Base-by-base conservation (phyloP, 2,113 vertebrate genomes). In the Lota lota region DNA sequence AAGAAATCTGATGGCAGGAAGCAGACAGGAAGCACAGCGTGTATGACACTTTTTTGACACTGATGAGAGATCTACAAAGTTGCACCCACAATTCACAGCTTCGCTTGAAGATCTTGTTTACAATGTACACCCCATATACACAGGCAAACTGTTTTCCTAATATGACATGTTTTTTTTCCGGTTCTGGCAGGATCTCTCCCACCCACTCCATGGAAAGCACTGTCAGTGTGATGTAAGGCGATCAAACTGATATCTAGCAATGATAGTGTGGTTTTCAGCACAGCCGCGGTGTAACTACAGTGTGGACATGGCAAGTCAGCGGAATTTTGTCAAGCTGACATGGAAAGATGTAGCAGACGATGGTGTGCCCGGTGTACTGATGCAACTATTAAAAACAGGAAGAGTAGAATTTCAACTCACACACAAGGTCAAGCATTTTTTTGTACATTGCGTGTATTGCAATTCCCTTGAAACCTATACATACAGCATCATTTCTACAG, bases 71-170 rank as follows among this genome's bases (percentile, higher is more conserved):
- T 64, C 64, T n/a, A 64, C 73, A 68, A 60, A 20, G 56, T 70
- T 40, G 79, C 68, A 73, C 70, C 80, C 64, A n/a, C 64, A 68
- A 77, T 79, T 75, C 76, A 75, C 64, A 5, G 72, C 69, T 75
- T 81, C 81, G 82, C 80, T 69, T 59, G 22, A 69, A 83, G 75
- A 87, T 87, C 81, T 84, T 84, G 85, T 90, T 90, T 90, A 90
- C 87, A 85, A 82, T 71, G 79, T 70, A 76, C 75, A 82, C 83
- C 74, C 83, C 58, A 60, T 20, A 57, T 20, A 60, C 58, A 60
- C 20, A 60, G 21, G 20, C 58, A 60, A 60, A 60, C 58, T 22
- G 58, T 60, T 60, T 20, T 60, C 58, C 58, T 59, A 21, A 59
- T 56, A 59, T 19, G 57, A 59, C 57, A 11, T 1, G 5, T 59